Evolutionary conservation across 2,113 vertebrate species (phyloP), one percentile per base, ranked within the genome.

Genomic region (Rutilus rutilus): DNA sequence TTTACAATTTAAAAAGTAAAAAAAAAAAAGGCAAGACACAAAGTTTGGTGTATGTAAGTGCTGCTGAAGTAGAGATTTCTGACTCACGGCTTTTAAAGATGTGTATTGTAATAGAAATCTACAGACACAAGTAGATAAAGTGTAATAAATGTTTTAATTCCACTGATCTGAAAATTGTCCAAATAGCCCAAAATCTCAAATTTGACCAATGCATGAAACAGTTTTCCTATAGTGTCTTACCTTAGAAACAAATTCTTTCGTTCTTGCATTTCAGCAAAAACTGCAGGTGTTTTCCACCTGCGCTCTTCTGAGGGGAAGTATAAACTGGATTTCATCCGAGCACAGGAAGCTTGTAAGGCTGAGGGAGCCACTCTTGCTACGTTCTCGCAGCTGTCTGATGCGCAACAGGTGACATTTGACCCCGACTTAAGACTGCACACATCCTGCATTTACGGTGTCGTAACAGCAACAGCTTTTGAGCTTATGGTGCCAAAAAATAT

Each of bases 211-310:
- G 10, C n/a, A 25, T 62, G 10, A 62, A 54, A 21, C 52, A 54
- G 2, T 62, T 62, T 12, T 12, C n/a, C 60, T 64, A 11, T 64
- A 64, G 60, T 64, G n/a, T 12, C n/a, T 27, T 64, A 12, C 60
- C 5, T 11, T 64, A 64, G 42, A 23, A 71, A 71, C 9, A 39
- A 71, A 39, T 9, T 36, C 33, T 71, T 39, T 71, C 21, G 0
- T 30, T 33, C n/a, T 30, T 69, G 10, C 69, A 14, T 45, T 92
- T 71, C 91, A 99, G 98, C 96, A 86, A 96, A 96, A 89, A 96
- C 92, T 1, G 97, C 95, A 0, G 98, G 98, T 0, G 97, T 99
- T 45, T 99, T 97, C 83, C 97, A 98, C 69, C 92, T 98, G 86
- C 96, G 96, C 84, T 96, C 96, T 74, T 87, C 94, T 10, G 88